phyloP scores from a whole-genome alignment of 2,797 vertebrate species.

The Antrozous pallidus region DNA sequence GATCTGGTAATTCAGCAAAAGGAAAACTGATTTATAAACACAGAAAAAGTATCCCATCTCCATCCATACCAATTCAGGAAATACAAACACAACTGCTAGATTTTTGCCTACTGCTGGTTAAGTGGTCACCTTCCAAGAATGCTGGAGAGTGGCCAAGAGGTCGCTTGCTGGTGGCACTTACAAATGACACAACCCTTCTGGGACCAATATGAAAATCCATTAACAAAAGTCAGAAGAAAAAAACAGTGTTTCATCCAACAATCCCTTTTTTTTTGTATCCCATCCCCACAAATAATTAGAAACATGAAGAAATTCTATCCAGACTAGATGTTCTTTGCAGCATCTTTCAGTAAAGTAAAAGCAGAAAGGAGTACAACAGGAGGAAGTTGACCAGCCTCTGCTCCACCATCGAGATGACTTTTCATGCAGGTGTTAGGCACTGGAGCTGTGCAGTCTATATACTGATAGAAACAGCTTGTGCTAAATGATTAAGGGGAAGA shows the following conservation, averaged over 20 bases:
- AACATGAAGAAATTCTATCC: neutral
- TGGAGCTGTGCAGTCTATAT: rapidly evolving
- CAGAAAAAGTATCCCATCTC: neutral
- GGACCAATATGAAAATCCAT: neutral
- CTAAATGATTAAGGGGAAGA: neutral
- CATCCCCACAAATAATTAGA: neutral
- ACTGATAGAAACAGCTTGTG: neutral
- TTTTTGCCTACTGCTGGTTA: neutral
- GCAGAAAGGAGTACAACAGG: neutral
- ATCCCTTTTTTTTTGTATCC: neutral
- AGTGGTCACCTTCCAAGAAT: neutral
- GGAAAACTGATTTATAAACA: conserved; percentile 7
- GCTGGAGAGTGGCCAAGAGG: neutral
- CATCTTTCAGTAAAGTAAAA: neutral
- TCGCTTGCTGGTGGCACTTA: neutral
- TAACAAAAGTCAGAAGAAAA: neutral
- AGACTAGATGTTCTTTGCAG: neutral
- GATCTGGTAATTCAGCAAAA: neutral
- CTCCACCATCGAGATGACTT: neutral
- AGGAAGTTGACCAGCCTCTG: neutral
- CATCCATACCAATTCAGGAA: neutral
- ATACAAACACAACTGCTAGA: neutral
- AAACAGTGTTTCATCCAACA: neutral
- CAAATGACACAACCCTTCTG: neutral
- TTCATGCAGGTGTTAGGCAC: neutral